Evolutionary conservation across 2,888 invertebrate species (phyloP).

Genomic region (Norana najaformis): DNA sequence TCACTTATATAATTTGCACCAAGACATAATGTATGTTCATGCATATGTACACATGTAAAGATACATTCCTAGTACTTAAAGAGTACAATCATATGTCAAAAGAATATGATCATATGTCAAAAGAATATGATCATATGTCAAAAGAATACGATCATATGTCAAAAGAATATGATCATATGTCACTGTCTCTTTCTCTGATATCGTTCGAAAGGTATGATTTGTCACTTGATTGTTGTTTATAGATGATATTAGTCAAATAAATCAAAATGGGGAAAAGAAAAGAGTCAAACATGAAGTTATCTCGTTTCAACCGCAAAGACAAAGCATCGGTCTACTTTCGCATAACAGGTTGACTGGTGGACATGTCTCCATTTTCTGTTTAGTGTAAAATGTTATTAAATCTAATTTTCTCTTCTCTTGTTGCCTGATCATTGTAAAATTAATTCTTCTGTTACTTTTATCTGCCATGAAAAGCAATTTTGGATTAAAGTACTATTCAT

Average conservation of each 20-base stretch:
- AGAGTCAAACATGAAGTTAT: neutral
- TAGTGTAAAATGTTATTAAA: neutral
- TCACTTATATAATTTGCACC: no score
- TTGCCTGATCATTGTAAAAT: neutral
- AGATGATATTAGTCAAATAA: slow-evolving; percentile 10
- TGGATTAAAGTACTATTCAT: neutral
- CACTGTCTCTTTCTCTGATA: no score
- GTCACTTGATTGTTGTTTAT: neutral
- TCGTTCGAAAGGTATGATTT: no score
- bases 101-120: no score
- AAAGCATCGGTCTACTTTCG: neutral
- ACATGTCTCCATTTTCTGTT: neutral
- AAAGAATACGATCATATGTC: no score
- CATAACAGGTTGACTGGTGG: neutral
- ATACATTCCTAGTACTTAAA: no score
- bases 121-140: no score
- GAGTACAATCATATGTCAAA: no score
- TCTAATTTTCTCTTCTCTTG: neutral
- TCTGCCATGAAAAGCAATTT: neutral
- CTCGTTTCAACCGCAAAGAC: slow-evolving; percentile 2
- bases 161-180: no score
- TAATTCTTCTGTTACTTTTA: neutral
- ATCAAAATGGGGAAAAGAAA: neutral
- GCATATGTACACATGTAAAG: no score
- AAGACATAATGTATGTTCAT: no score